A percentile compares a stretch with the other conserved stretches of the same genome.
Evolutionary conservation across 1,140 invertebrate species (phyloP).

Genomic region (Triops cancriformis): DNA sequence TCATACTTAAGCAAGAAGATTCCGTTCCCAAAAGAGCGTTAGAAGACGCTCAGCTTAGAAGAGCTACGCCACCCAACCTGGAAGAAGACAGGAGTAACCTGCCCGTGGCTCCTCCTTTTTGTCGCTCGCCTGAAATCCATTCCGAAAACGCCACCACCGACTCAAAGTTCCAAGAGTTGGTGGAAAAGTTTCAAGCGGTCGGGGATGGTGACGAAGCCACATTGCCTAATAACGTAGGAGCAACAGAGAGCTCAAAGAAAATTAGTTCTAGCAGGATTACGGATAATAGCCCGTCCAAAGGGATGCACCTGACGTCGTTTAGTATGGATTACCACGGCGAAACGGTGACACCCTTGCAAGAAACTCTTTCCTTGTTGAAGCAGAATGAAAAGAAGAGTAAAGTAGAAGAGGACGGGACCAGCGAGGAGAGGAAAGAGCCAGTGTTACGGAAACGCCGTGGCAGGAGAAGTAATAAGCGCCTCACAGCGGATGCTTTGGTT

Average conservation of each 20-base stretch:
- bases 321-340: neutral
- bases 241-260: neutral
- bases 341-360: neutral
- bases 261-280: neutral
- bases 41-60: neutral
- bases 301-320: neutral
- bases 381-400: neutral
- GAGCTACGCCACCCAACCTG: neutral
- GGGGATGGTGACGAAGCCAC: neutral
- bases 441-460: slow-evolving; percentile 1
- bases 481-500: slow-evolving; percentile 1
- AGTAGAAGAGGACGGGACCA: neutral
- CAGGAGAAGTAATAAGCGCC: neutral
- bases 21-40: neutral
- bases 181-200: neutral
- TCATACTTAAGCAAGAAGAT: neutral
- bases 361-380: neutral
- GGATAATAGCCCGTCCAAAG: neutral
- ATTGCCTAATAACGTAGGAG: neutral
- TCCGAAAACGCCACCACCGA: neutral
- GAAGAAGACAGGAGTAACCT: neutral
- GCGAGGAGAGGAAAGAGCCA: neutral
- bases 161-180: neutral
- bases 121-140: neutral
- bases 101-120: neutral